Conservation (phyloP, 2,888 invertebrate genomes). For the Acrobasis suavella region DNA sequence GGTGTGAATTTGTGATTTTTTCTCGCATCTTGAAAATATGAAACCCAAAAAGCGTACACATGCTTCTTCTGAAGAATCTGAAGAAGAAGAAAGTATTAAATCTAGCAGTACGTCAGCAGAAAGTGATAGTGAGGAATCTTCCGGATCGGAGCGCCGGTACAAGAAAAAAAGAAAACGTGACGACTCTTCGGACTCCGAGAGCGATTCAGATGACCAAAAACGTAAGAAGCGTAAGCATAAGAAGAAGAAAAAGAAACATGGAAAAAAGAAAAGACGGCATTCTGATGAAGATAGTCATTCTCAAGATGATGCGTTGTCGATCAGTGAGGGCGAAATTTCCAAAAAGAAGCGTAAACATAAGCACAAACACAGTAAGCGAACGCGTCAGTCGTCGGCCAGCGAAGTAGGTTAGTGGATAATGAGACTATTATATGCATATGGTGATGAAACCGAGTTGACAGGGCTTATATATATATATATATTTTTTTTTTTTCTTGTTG, state of each 20-base stretch:
- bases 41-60: conserved; percentile 73
- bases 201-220: conserved; percentile 66
- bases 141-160: conserved; percentile 63
- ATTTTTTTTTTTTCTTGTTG: too few relatives aligned
- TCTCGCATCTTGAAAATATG: conserved; percentile 43
- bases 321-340: conserved; percentile 67
- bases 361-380: conserved; percentile 65
- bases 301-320: conserved; percentile 55
- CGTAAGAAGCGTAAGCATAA: conserved; percentile 78
- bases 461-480: too few relatives aligned
- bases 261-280: conserved; percentile 68
- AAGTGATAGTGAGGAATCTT: conserved; percentile 71
- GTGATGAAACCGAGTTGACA: too few relatives aligned
- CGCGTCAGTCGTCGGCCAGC: conserved; percentile 56
- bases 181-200: conserved; percentile 69
- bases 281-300: conserved; percentile 57
- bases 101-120: conserved; percentile 70
- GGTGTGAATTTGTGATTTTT: neutral
- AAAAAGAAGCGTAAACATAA: conserved; percentile 75
- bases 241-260: conserved; percentile 79
- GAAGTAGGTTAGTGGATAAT: conserved; percentile 49
- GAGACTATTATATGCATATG: too few relatives aligned
- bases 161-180: conserved; percentile 75
- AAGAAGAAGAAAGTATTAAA: conserved; percentile 61
- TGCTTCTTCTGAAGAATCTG: conserved; percentile 70